A percentile compares a stretch with the other conserved stretches of the same genome.
These are phyloP conservation scores for Xiphophorus couchianus DNA, from an alignment of 2,113 vertebrate genomes.

Conservation along the genomic window DNA sequence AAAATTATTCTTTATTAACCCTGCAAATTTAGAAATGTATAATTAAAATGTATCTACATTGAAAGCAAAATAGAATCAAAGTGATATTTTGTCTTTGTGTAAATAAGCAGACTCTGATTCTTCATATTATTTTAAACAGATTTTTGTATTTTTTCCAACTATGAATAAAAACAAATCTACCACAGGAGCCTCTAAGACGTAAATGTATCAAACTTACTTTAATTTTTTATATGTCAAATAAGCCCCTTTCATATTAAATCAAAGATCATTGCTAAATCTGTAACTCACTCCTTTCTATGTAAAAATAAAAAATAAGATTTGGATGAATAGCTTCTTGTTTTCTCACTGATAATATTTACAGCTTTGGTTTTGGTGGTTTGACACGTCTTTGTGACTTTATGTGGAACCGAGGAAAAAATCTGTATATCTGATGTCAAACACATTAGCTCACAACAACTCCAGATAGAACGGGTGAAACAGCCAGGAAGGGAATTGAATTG, in stretches of 20 bases:
- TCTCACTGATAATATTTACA: neutral
- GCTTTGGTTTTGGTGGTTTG: neutral
- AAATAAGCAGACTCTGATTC: too few relatives aligned
- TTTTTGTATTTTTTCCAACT: too few relatives aligned
- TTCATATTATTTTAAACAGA: too few relatives aligned
- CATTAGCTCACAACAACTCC: neutral
- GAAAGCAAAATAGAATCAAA: too few relatives aligned
- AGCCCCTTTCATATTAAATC: neutral
- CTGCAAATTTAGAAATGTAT: too few relatives aligned
- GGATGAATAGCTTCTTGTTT: neutral
- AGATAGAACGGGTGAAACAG: neutral
- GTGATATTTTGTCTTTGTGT: too few relatives aligned
- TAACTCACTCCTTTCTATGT: neutral
- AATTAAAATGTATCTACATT: too few relatives aligned
- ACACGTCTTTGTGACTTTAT: neutral
- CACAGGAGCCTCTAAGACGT: too few relatives aligned
- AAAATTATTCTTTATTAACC: too few relatives aligned
- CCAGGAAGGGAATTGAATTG: neutral
- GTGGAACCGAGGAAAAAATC: neutral
- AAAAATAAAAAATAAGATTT: neutral
- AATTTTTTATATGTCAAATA: neutral
- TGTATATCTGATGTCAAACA: neutral
- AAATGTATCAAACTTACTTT: too few relatives aligned
- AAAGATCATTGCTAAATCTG: neutral
- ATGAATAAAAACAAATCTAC: too few relatives aligned